phyloP scores from a whole-genome alignment of 2,888 invertebrate genomes.

The Hydrotaea diabolus region DNA sequence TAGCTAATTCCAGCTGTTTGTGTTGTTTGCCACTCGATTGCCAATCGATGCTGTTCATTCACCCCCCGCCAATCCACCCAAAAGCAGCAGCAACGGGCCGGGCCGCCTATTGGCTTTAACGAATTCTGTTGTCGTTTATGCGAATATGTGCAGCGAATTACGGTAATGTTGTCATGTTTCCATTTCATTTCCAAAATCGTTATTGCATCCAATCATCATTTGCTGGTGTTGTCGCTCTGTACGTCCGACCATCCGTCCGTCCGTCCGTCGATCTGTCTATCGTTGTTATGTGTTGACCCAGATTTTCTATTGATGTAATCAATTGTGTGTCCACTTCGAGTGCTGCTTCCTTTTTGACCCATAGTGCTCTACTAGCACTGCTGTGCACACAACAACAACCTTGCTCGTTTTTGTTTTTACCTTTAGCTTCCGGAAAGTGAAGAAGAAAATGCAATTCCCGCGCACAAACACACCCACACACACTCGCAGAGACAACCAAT shows the following conservation, averaged over 20 bases:
- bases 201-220: not conserved
- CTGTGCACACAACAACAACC: not conserved
- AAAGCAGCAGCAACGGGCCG: not conserved
- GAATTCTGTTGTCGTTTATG: not conserved
- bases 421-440: slow-evolving; percentile 4
- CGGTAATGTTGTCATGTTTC: not conserved
- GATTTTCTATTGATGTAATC: not conserved
- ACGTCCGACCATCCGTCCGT: too few relatives aligned
- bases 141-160: not conserved
- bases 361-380: not conserved
- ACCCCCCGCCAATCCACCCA: not conserved
- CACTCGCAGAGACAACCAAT: too few relatives aligned
- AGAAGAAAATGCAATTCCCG: not conserved
- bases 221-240: too few relatives aligned
- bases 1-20: slow-evolving; percentile 7
- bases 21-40: not conserved
- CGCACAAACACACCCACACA: not conserved
- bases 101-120: not conserved
- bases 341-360: not conserved
- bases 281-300: slow-evolving; percentile 12
- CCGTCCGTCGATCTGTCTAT: too few relatives aligned
- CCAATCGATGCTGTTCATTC: not conserved
- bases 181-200: not conserved
- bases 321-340: not conserved
- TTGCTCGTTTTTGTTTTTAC: not conserved